phyloP scores from a whole-genome alignment of 2,888 invertebrate genomes.

The Ferdinandea cuprea region DNA sequence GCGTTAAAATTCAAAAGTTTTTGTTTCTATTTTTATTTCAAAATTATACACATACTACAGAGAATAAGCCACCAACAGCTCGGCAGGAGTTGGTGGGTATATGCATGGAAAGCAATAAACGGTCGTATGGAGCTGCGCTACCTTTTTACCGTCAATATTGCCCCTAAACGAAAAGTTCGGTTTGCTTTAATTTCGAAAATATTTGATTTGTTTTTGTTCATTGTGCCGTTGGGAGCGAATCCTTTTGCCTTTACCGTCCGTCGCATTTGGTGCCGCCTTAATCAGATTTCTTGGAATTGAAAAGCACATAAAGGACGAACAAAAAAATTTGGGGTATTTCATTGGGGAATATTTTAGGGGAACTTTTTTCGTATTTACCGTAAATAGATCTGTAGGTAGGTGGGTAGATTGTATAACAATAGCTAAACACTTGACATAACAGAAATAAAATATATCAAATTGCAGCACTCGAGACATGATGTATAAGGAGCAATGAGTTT shows the following conservation, averaged over 20 bases:
- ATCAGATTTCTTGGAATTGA: not conserved
- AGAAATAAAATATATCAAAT: too few species aligned
- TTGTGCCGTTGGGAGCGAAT: constrained; percentile 35
- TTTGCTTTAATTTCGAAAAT: constrained; percentile 56
- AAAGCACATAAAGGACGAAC: not conserved
- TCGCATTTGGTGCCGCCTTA: not conserved
- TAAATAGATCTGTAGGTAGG: too few species aligned
- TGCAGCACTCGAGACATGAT: too few species aligned
- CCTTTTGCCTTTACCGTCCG: constrained; percentile 39
- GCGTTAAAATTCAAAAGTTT: not conserved
- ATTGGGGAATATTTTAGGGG: too few species aligned
- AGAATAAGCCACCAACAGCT: too few species aligned
- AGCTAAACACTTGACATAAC: too few species aligned
- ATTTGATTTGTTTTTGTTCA: constrained; percentile 44
- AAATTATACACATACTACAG: too few species aligned
- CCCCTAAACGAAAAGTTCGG: constrained; percentile 19
- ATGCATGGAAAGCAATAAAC: not conserved
- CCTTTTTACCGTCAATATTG: constrained; percentile 24
- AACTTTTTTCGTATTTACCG: too few species aligned
- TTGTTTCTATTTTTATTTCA: not conserved
- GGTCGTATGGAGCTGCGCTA: constrained; percentile 8
- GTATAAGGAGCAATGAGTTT: too few species aligned
- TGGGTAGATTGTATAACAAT: too few species aligned
- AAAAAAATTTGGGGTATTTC: too few species aligned
- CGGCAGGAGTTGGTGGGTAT: too few species aligned